A percentile compares a stretch with the other conserved stretches of the same genome.
These are phyloP conservation scores for Labeo catla DNA, from an alignment of 2,113 vertebrate genomes.

Conservation along the genomic window DNA sequence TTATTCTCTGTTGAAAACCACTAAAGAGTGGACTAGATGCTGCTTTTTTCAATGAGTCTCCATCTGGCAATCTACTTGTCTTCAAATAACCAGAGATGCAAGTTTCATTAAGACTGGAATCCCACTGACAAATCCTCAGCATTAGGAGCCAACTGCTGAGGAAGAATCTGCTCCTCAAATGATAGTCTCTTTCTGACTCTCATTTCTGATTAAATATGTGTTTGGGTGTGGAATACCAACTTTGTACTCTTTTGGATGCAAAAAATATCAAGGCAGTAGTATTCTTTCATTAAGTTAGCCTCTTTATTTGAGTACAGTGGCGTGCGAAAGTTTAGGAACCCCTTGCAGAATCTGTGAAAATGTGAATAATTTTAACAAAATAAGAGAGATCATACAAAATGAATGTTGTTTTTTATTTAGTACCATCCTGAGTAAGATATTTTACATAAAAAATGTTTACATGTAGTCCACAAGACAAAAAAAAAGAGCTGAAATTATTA, in stretches of 20 bases:
- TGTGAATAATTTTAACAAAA: too few relatives aligned
- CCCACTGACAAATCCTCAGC: conserved; percentile 46
- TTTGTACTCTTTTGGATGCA: not conserved
- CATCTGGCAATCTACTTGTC: conserved; percentile 54
- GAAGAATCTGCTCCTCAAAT: conserved; percentile 13
- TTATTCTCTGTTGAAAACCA: not conserved
- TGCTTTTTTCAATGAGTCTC: not conserved
- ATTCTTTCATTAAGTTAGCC: not conserved
- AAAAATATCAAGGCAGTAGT: not conserved
- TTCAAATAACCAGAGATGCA: conserved; percentile 29
- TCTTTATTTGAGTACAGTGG: not conserved
- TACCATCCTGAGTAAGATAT: too few relatives aligned
- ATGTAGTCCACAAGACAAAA: too few relatives aligned
- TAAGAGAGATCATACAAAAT: too few relatives aligned
- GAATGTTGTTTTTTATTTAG: too few relatives aligned
- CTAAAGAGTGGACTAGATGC: not conserved
- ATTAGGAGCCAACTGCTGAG: conserved; percentile 27
- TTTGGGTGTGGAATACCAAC: not conserved
- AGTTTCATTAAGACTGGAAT: conserved; percentile 48
- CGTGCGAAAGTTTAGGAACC: too few relatives aligned
- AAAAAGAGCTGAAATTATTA: too few relatives aligned
- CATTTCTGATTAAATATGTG: conserved; percentile 9
- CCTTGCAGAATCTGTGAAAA: too few relatives aligned
- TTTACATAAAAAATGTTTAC: too few relatives aligned
- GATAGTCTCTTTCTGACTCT: conserved; percentile 7